These are phyloP conservation scores for Xestoiulus laeticollis DNA, from an alignment of 2,888 invertebrate species.

Conservation along the genomic window DNA sequence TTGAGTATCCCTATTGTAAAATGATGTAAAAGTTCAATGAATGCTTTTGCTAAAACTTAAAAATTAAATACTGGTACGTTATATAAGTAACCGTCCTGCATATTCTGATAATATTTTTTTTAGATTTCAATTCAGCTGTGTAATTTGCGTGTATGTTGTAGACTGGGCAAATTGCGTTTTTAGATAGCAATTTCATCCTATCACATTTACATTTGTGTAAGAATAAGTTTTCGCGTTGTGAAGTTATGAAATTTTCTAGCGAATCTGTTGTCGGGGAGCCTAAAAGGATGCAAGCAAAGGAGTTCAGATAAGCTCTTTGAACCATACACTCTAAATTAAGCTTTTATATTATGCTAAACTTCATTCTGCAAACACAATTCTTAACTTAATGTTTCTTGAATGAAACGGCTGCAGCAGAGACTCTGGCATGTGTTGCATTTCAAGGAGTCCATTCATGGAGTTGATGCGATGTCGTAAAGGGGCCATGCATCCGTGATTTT, in stretches of 20 bases:
- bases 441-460: constrained; percentile 16
- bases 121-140: no score
- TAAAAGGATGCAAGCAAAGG: not conserved
- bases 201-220: not conserved
- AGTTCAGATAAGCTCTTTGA: not conserved
- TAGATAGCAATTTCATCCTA: not conserved
- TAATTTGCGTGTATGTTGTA: not conserved
- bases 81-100: no score
- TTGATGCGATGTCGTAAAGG: constrained; percentile 12
- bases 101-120: no score
- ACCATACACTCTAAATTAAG: not conserved
- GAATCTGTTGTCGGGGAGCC: not conserved
- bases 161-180: not conserved
- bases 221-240: not conserved
- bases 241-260: not conserved
- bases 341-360: not conserved
- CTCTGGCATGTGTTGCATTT: constrained; percentile 3
- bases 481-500: constrained; percentile 26
- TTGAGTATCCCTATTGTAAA: no score
- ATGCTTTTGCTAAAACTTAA: no score
- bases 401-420: not conserved
- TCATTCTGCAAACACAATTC: not conserved
- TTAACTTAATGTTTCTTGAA: not conserved
- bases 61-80: no score
- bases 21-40: no score